phyloP scores from a whole-genome alignment of 1,140 invertebrate species.

The Atta cephalotes region DNA sequence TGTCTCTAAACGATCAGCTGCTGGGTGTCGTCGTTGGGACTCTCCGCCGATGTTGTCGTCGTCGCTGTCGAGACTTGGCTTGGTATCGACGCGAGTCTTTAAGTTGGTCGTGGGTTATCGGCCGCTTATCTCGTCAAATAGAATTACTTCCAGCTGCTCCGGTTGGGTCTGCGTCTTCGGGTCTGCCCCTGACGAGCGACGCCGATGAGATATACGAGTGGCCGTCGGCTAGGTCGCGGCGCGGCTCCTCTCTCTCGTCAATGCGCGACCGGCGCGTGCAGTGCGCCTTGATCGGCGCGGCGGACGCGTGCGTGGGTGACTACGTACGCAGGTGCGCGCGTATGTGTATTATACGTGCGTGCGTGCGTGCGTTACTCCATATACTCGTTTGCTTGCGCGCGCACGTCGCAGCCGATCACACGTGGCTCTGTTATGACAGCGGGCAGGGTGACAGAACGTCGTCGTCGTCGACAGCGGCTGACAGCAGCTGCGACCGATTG shows the following conservation, averaged over 20 bases:
- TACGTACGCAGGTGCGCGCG: not conserved
- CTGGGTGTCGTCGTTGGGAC: not conserved
- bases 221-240: slow-evolving; percentile 31
- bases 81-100: not conserved
- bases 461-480: not conserved
- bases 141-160: not conserved
- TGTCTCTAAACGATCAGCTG: not conserved
- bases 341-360: not conserved
- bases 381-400: not conserved
- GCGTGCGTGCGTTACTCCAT: not conserved
- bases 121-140: not conserved
- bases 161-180: not conserved
- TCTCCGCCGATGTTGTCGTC: not conserved
- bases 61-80: not conserved
- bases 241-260: slow-evolving; percentile 16
- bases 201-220: slow-evolving; percentile 27
- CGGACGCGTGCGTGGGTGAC: slow-evolving; percentile 16
- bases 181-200: slow-evolving; percentile 31
- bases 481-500: not conserved
- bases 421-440: slow-evolving; percentile 75
- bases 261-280: slow-evolving; percentile 19
- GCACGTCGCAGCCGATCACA: slow-evolving; percentile 53
- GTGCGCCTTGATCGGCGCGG: slow-evolving; percentile 39
- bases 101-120: not conserved
- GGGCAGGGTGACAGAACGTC: not conserved